Evolutionary conservation across 2,113 vertebrate species (phyloP), one percentile per base, ranked within the genome.

Genomic region (Hystrix brachyura): DNA sequence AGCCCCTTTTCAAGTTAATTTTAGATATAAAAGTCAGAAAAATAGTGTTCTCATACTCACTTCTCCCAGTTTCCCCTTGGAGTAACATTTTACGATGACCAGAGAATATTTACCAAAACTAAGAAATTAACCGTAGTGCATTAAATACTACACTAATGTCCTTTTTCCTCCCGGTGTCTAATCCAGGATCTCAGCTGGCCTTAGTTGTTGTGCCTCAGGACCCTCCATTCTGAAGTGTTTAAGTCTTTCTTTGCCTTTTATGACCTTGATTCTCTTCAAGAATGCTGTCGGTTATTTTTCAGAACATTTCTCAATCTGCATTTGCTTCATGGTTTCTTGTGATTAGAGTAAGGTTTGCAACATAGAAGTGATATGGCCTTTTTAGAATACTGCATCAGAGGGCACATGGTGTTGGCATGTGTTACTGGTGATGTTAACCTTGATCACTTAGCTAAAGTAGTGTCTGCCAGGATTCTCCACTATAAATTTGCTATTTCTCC

Each of bases 11-110:
- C 23, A 23, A 76, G 11, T 76, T 95, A 85, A 90, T 87, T 80
- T 80, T 91, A 69, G 15, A 59, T 85, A 25, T 29, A 81, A 88
- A 32, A 82, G 25, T 92, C 59, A 62, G 29, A 81, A 92, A 82
- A 92, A 87, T 13, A 86, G 46, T 29, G 18, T 88, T 87, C 78
- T 92, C 80, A 79, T 78, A 79, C 90, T 65, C 25, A 0, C 25
- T 72, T 74, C 38, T 86, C 29, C 51, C 3, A 94, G 21, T 3
- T 57, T 71, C 34, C 34, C 46, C 51, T 89, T 57, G n/a, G 8
- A 10, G 60, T 78, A 91, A 74, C 11, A 34, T 90, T 74, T 90
- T 90, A 74, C 1, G 18, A 51, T 87, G 25, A 92, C 9, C n/a
- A 81, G 4, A 89, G 59, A 51, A 53, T 14, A 55, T 59, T 90